phyloP scores from a whole-genome alignment of 2,888 invertebrate species.

The Melipona bicolor region DNA sequence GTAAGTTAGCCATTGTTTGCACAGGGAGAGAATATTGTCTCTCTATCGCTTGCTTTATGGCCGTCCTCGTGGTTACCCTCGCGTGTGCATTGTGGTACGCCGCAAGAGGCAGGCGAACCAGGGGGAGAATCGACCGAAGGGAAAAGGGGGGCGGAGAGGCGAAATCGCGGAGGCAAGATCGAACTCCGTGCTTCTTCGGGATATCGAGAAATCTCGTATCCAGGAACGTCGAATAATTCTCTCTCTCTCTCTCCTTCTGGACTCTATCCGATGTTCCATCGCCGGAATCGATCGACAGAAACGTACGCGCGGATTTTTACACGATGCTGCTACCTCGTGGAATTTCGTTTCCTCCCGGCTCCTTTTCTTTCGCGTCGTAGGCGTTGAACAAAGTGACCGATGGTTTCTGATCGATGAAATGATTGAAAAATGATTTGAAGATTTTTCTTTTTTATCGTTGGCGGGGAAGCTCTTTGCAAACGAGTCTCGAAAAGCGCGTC shows the following conservation, averaged over 20 bases:
- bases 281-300: conserved; percentile 44
- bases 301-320: conserved; percentile 52
- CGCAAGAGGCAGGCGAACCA: conserved; percentile 7
- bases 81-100: conserved; percentile 50
- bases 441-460: not conserved
- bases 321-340: not conserved
- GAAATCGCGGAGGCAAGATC: conserved; percentile 62
- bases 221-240: conserved; percentile 57
- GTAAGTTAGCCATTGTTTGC: conserved; percentile 76
- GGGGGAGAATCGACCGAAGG: conserved; percentile 14
- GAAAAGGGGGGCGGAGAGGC: conserved; percentile 27
- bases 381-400: not conserved
- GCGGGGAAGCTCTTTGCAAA: not conserved
- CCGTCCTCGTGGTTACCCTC: conserved; percentile 58
- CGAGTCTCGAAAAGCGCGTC: not conserved
- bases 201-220: conserved; percentile 59
- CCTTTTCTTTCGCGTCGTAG: conserved; percentile 6
- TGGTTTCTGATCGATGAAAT: not conserved
- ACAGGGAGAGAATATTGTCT: conserved; percentile 74
- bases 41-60: conserved; percentile 75
- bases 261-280: conserved; percentile 14
- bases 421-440: not conserved
- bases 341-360: conserved; percentile 11
- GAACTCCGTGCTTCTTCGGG: conserved; percentile 48
- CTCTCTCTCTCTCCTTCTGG: not conserved